Percentiles rank a stretch among this genome's conserved stretches.
phyloP scores from a whole-genome alignment of 2,888 invertebrate genomes.

The Aplocera efformata region DNA sequence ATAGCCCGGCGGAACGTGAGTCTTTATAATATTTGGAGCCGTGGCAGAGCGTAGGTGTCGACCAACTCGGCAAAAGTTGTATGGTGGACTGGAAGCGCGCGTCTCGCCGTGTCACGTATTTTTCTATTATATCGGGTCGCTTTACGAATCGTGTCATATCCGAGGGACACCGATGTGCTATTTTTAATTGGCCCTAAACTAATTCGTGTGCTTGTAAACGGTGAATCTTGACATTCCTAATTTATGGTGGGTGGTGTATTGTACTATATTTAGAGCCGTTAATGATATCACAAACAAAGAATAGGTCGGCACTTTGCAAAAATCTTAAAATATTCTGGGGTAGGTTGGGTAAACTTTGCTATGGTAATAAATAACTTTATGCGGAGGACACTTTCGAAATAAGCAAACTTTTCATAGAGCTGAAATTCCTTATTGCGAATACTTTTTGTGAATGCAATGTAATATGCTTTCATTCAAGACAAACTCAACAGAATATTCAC shows the following conservation, averaged over 20 bases:
- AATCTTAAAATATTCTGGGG: too few species aligned
- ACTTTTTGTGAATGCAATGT: too few species aligned
- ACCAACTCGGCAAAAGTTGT: constrained; percentile 68
- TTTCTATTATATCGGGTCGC: constrained; percentile 65
- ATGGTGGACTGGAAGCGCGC: constrained; percentile 62
- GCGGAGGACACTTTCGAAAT: too few species aligned
- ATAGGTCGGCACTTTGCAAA: too few species aligned
- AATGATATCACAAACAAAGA: too few species aligned
- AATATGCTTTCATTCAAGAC: too few species aligned
- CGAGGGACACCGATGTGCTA: constrained; percentile 59
- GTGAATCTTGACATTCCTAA: constrained; percentile 13
- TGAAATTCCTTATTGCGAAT: too few species aligned
- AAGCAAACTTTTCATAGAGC: too few species aligned
- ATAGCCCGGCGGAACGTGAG: constrained; percentile 13
- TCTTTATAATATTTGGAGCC: constrained; percentile 32
- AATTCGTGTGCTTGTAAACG: constrained; percentile 25
- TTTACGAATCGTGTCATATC: constrained; percentile 59
- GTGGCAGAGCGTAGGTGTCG: constrained; percentile 56
- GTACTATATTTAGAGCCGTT: not conserved
- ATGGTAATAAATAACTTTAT: too few species aligned
- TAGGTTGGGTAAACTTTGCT: too few species aligned
- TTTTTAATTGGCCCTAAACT: constrained; percentile 57
- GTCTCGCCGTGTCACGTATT: constrained; percentile 54
- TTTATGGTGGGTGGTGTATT: not conserved
- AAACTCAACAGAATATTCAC: too few species aligned